A percentile compares a stretch with the other conserved stretches of the same genome.
Conservation (phyloP, 2,888 invertebrate species). For the Athalia rosae region DNA sequence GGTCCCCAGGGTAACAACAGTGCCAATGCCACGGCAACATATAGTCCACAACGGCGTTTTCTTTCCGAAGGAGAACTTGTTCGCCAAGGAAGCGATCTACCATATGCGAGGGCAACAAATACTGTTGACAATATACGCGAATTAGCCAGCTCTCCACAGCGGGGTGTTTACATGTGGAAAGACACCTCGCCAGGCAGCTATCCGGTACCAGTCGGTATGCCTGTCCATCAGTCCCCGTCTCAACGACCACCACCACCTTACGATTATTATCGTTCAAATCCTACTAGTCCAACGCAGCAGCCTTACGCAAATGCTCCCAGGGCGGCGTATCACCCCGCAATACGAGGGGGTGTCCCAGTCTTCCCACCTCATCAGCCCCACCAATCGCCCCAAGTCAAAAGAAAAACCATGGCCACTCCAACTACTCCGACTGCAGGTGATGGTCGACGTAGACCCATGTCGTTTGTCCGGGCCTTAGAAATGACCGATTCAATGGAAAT, state of each 20-base stretch:
- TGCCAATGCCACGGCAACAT: slow-evolving; percentile 71
- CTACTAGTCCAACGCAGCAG: slow-evolving; percentile 83
- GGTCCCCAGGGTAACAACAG: slow-evolving; percentile 71
- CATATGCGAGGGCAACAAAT: slow-evolving; percentile 82
- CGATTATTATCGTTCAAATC: slow-evolving; percentile 82
- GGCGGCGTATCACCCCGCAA: slow-evolving; percentile 78
- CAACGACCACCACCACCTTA: slow-evolving; percentile 69
- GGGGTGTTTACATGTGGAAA: slow-evolving; percentile 87
- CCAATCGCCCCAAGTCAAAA: slow-evolving; percentile 68
- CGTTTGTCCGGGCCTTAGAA: slow-evolving; percentile 91
- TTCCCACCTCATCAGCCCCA: slow-evolving; percentile 76
- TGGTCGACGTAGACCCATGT: slow-evolving; percentile 84
- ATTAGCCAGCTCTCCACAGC: slow-evolving; percentile 90
- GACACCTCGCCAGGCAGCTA: slow-evolving; percentile 83
- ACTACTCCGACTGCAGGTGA: slow-evolving; percentile 65
- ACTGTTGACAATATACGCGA: slow-evolving; percentile 92
- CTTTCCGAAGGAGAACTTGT: slow-evolving; percentile 87
- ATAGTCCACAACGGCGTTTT: slow-evolving; percentile 85
- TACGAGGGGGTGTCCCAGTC: slow-evolving; percentile 82
- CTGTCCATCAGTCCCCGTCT: slow-evolving; percentile 62
- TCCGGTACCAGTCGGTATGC: slow-evolving; percentile 59
- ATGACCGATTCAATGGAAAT: slow-evolving; percentile 93
- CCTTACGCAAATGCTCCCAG: slow-evolving; percentile 71
- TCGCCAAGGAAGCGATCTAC: slow-evolving; percentile 78
- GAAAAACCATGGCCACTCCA: slow-evolving; percentile 65